Conservation (phyloP, 2,797 vertebrate genomes). For the Bufotes viridis region DNA sequence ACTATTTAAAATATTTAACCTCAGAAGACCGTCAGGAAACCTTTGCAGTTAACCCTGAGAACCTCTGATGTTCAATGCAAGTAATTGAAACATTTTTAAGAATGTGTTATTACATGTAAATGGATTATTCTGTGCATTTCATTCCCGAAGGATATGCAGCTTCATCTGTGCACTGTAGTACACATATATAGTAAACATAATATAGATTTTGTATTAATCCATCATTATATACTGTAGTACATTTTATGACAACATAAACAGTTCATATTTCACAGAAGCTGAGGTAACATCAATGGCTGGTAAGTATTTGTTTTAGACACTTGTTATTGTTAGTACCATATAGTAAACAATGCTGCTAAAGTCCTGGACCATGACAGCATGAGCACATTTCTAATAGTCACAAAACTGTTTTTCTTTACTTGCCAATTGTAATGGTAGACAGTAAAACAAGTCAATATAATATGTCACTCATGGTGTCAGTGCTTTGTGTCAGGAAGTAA, state of each 20-base stretch:
- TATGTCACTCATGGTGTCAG: not conserved
- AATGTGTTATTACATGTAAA: not conserved
- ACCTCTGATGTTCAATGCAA: not conserved
- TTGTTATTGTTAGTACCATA: not conserved
- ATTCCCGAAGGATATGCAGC: not conserved
- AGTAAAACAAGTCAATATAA: not conserved
- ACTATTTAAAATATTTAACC: not conserved
- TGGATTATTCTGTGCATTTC: not conserved
- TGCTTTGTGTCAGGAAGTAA: not conserved
- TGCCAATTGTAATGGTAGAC: not conserved
- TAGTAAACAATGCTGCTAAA: not conserved
- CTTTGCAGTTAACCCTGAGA: not conserved
- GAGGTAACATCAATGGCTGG: not conserved
- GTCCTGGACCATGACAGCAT: not conserved
- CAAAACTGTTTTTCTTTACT: too few relatives aligned
- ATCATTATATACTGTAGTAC: not conserved
- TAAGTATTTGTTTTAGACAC: not conserved
- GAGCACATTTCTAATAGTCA: not conserved
- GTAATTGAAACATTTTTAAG: not conserved
- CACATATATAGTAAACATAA: too few relatives aligned
- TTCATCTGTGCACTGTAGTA: not conserved
- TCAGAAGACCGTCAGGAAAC: not conserved
- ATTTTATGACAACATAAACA: not conserved
- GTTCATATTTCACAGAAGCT: not conserved
- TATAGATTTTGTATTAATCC: not conserved